These are phyloP conservation scores for Lasioglossum figueresi DNA, from an alignment of 2,888 invertebrate species.

Conservation along the genomic window DNA sequence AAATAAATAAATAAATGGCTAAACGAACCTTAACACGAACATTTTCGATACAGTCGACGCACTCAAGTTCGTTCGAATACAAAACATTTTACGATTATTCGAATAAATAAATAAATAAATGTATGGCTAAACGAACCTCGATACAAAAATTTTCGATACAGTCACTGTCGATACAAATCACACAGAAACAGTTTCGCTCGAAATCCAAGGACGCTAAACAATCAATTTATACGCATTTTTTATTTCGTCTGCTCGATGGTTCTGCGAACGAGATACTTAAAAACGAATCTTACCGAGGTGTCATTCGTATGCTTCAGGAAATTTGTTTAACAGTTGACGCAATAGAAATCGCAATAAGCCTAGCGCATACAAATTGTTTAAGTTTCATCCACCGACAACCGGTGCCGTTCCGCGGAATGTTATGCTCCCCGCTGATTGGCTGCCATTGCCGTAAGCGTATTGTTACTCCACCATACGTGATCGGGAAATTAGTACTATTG, in stretches of 20 bases:
- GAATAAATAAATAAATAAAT: slow-evolving; percentile 2
- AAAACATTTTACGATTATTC: not conserved
- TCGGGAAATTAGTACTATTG: not conserved
- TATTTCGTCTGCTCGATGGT: not conserved
- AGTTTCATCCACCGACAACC: not conserved
- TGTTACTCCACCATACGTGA: not conserved
- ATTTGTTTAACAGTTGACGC: not conserved
- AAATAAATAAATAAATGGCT: not conserved
- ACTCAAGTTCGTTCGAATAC: not conserved
- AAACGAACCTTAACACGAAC: not conserved
- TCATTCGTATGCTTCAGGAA: not conserved
- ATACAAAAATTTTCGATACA: not conserved
- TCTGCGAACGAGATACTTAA: not conserved
- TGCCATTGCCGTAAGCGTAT: not conserved
- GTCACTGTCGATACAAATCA: not conserved
- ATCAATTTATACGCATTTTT: not conserved
- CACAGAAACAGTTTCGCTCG: not conserved
- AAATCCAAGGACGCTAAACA: not conserved
- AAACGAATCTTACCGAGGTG: not conserved
- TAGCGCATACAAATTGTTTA: not conserved
- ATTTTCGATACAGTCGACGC: not conserved
- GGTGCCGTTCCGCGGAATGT: not conserved
- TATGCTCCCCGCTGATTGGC: not conserved
- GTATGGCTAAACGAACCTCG: not conserved
- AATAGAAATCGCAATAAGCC: not conserved